Conservation (phyloP, 1,140 invertebrate species). For the Parapsyche elsis region DNA sequence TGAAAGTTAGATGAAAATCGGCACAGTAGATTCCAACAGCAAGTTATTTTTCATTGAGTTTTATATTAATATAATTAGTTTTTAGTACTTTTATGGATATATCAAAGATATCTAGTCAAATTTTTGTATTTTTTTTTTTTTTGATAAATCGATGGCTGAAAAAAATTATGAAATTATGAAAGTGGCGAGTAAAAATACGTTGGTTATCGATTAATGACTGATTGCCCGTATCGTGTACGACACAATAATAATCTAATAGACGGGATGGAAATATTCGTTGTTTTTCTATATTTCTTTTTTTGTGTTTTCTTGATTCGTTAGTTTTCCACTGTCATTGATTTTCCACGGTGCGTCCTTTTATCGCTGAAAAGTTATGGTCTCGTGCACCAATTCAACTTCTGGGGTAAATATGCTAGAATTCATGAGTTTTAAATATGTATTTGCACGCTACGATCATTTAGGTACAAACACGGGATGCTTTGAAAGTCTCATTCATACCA, state of each 20-base stretch:
- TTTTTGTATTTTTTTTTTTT: no score
- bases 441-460: background rate
- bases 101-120: no score
- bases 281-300: background rate
- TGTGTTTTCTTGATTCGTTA: no score
- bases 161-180: constrained; percentile 5
- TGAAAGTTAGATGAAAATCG: no score
- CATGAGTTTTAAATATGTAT: background rate
- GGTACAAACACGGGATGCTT: background rate
- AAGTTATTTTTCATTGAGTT: no score
- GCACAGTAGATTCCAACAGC: no score
- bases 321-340: no score
- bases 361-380: constrained; percentile 6
- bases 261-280: background rate
- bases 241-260: no score
- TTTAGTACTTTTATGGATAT: no score
- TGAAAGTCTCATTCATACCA: constrained; percentile 4
- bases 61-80: no score
- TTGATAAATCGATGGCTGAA: background rate
- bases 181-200: background rate
- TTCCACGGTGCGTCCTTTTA: background rate
- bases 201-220: background rate
- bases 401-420: background rate
- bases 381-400: background rate
- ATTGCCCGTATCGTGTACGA: background rate